phyloP scores from a whole-genome alignment of 2,888 invertebrate genomes.

The Drosophila ezoana region DNA sequence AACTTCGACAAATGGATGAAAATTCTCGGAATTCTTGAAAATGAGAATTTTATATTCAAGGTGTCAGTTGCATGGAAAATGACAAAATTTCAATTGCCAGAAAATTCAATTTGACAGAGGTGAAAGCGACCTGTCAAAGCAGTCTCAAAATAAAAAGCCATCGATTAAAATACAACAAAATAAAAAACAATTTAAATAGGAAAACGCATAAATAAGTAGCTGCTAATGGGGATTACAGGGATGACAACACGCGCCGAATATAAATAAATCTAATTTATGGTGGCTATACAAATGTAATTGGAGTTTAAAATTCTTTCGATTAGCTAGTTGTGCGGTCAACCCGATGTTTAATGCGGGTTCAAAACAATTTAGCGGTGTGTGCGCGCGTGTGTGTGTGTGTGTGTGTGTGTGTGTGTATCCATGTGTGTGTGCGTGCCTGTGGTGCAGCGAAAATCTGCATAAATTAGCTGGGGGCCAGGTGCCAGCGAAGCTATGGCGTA shows the following conservation, averaged over 20 bases:
- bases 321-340: slow-evolving; percentile 12
- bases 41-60: not conserved
- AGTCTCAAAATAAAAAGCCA: not conserved
- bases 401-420: not conserved
- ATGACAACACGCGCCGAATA: too few relatives aligned
- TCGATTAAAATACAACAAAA: not conserved
- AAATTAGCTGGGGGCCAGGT: slow-evolving; percentile 25
- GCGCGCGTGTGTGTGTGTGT: not conserved
- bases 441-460: slow-evolving; percentile 23
- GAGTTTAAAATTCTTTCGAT: not conserved
- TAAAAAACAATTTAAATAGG: not conserved
- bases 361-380: slow-evolving; percentile 2
- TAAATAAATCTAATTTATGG: not conserved
- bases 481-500: not conserved
- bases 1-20: not conserved
- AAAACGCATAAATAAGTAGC: not conserved
- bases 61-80: slow-evolving; percentile 1
- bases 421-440: not conserved
- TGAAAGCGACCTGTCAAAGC: not conserved
- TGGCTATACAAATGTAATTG: slow-evolving; percentile 6
- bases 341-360: not conserved
- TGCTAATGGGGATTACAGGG: not conserved
- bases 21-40: not conserved
- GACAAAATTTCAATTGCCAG: not conserved
- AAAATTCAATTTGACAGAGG: slow-evolving; percentile 1